Evolutionary conservation across 2,113 vertebrate species (phyloP).

Genomic region (Pleuronectes platessa): DNA sequence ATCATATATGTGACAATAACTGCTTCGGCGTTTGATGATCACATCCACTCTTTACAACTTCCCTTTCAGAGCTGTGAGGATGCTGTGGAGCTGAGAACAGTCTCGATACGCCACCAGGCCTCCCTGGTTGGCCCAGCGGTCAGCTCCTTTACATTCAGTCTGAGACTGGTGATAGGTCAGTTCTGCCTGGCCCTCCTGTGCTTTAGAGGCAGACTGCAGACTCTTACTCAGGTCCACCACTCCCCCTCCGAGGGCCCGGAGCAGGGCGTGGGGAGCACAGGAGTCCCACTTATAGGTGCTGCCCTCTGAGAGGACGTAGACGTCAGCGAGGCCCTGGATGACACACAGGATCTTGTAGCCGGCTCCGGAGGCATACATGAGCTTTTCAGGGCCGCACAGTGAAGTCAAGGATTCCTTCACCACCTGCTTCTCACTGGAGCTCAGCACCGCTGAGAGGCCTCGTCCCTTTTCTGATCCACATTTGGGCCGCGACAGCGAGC

Average conservation of each 20-base stretch:
- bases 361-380: slow-evolving; percentile 81
- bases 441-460: slow-evolving; percentile 79
- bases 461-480: neutral
- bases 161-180: slow-evolving; percentile 79
- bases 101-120: slow-evolving; percentile 83
- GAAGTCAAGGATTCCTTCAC: slow-evolving; percentile 74
- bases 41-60: slow-evolving; percentile 53
- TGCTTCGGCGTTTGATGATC: neutral
- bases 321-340: slow-evolving; percentile 80
- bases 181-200: slow-evolving; percentile 50
- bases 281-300: slow-evolving; percentile 87
- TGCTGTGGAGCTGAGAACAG: slow-evolving; percentile 61
- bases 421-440: slow-evolving; percentile 78
- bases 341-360: slow-evolving; percentile 87
- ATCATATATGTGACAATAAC: slow-evolving; percentile 19
- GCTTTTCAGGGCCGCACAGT: slow-evolving; percentile 63
- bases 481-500: slow-evolving; percentile 65
- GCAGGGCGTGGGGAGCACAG: slow-evolving; percentile 83
- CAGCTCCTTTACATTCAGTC: slow-evolving; percentile 66
- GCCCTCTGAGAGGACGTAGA: slow-evolving; percentile 83
- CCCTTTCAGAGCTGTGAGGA: slow-evolving; percentile 70
- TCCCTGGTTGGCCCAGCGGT: slow-evolving; percentile 80
- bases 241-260: slow-evolving; percentile 83
- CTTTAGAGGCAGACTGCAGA: slow-evolving; percentile 43
- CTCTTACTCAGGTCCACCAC: slow-evolving; percentile 71